Conservation (phyloP, 1,140 invertebrate genomes). For the Cotesia glomerata region DNA sequence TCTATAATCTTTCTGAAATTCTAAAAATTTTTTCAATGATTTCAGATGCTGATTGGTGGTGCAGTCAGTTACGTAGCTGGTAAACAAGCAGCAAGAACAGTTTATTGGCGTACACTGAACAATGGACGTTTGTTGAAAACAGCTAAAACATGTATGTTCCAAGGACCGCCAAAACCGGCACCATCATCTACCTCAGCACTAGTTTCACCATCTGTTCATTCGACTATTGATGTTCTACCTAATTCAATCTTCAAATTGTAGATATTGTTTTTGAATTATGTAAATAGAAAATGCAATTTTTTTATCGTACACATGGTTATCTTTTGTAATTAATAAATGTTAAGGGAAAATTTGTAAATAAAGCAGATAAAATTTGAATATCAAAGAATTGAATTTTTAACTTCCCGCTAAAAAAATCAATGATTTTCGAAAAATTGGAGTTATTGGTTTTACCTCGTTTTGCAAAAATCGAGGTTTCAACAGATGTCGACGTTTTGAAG, state of each 20-base stretch:
- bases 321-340: background rate
- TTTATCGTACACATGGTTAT: too few relatives aligned
- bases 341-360: background rate
- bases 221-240: constrained; percentile 37
- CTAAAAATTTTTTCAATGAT: background rate
- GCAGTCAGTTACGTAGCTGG: constrained; percentile 73
- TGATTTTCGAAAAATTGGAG: too few relatives aligned
- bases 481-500: too few relatives aligned
- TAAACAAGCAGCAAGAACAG: constrained; percentile 72
- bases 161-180: constrained; percentile 60
- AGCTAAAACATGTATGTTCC: constrained; percentile 69
- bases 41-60: constrained; percentile 60
- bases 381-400: background rate
- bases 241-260: constrained; percentile 34
- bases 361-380: background rate
- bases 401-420: too few relatives aligned
- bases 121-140: constrained; percentile 66
- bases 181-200: constrained; percentile 45
- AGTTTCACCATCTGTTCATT: constrained; percentile 36
- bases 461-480: too few relatives aligned
- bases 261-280: background rate
- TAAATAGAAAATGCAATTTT: too few relatives aligned
- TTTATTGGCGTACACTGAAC: constrained; percentile 71
- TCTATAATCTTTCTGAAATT: too few relatives aligned
- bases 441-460: too few relatives aligned